Conservation (phyloP, 2,888 invertebrate species). For the Hemaris fuciformis region DNA sequence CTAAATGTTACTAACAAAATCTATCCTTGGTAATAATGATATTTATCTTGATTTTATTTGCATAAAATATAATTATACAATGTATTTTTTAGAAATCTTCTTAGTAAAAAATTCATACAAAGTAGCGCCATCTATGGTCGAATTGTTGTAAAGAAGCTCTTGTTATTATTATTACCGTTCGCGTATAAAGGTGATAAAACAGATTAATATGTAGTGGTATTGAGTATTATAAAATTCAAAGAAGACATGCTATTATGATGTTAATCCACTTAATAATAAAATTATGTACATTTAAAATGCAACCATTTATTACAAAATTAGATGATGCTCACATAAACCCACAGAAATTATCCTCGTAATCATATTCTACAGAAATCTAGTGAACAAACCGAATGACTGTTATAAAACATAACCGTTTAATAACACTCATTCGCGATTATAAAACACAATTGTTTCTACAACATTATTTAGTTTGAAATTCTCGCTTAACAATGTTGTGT, state of each 20-base stretch:
- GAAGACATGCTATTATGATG: neutral
- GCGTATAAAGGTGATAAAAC: neutral
- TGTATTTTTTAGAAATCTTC: too few relatives aligned
- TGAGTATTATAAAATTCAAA: neutral
- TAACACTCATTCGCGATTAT: constrained; percentile 4
- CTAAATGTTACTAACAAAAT: too few relatives aligned
- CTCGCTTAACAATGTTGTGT: constrained; percentile 3
- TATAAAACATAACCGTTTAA: constrained; percentile 9
- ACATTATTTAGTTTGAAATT: constrained; percentile 10
- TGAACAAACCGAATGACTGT: neutral
- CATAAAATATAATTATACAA: neutral
- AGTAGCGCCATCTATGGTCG: constrained; percentile 38
- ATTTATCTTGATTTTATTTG: neutral
- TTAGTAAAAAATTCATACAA: neutral
- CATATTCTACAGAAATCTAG: neutral
- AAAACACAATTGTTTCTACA: constrained; percentile 9
- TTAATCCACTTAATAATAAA: neutral
- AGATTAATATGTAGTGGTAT: neutral
- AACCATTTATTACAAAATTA: neutral
- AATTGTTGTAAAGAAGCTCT: constrained; percentile 24
- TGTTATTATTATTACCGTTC: neutral
- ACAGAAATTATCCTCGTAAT: neutral
- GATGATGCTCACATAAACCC: neutral
- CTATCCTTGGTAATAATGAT: neutral
- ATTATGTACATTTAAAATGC: neutral